phyloP scores from a whole-genome alignment of 2,113 vertebrate species.

The Chunga burmeisteri region DNA sequence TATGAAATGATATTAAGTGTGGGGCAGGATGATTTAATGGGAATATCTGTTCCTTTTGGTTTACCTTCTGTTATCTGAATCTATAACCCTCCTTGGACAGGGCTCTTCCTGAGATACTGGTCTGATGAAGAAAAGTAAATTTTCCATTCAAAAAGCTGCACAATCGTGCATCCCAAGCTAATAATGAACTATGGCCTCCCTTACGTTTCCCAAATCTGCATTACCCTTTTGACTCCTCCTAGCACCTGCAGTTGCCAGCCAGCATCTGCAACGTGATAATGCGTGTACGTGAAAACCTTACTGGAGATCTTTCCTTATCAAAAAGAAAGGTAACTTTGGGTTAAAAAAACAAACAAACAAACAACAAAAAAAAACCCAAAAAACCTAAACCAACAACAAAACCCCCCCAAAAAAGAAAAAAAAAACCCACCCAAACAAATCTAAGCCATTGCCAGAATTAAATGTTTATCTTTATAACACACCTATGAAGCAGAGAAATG shows the following conservation, averaged over 20 bases:
- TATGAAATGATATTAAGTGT: not conserved
- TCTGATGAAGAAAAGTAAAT: not conserved
- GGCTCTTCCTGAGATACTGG: not conserved
- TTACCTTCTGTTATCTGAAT: not conserved
- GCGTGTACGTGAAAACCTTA: not conserved
- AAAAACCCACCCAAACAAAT: not conserved
- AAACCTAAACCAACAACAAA: too few relatives aligned
- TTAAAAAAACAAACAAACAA: not conserved
- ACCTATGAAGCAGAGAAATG: not conserved
- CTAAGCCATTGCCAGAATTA: not conserved
- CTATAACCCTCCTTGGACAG: not conserved
- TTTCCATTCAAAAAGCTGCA: not conserved
- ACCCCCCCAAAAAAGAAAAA: too few relatives aligned
- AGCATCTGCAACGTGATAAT: not conserved
- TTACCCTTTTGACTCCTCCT: not conserved
- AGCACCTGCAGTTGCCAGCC: not conserved
- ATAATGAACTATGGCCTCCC: not conserved
- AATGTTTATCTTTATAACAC: not conserved
- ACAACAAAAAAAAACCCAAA: not conserved
- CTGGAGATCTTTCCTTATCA: not conserved
- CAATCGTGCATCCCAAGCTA: not conserved
- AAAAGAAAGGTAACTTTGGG: not conserved
- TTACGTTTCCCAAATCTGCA: not conserved
- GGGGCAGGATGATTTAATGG: not conserved
- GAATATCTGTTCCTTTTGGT: not conserved